Percentiles rank a stretch among this genome's conserved stretches.
These are phyloP conservation scores for Sarcophilus harrisii DNA, from an alignment of 2,797 vertebrate genomes.

Conservation along the genomic window DNA sequence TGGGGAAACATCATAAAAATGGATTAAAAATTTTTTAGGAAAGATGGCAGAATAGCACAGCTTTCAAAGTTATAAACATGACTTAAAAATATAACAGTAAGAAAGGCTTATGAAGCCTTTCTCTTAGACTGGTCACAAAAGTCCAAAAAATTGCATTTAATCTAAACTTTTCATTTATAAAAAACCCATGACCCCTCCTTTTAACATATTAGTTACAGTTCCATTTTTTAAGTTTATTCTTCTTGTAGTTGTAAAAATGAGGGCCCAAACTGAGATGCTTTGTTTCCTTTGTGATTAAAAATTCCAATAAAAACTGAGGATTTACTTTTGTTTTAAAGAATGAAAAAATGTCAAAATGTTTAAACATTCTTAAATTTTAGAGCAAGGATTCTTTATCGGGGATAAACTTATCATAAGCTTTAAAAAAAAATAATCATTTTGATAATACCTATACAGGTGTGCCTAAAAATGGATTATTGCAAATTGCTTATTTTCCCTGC, in stretches of 20 bases:
- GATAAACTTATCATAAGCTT: not conserved
- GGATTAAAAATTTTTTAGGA: not conserved
- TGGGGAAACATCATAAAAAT: not conserved
- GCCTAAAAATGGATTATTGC: not conserved
- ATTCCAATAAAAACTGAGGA: not conserved
- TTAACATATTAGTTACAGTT: not conserved
- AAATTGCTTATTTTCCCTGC: not conserved
- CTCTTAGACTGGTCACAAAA: not conserved
- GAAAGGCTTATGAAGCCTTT: not conserved
- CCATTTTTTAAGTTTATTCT: not conserved
- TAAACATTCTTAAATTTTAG: not conserved
- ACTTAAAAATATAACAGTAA: not conserved
- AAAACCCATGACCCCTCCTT: not conserved
- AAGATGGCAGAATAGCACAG: not conserved
- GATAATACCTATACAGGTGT: not conserved
- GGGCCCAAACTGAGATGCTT: not conserved
- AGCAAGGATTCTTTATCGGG: not conserved
- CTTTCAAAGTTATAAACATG: not conserved
- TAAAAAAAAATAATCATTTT: not conserved
- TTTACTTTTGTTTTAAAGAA: not conserved
- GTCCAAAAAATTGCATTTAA: not conserved
- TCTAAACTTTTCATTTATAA: slow-evolving; percentile 1
- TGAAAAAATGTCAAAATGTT: not conserved
- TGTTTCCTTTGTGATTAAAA: slow-evolving; percentile 11
- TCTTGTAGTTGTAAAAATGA: slow-evolving; percentile 3